A percentile compares a stretch with the other conserved stretches of the same genome.
These are phyloP conservation scores for Neotoma lepida DNA, from an alignment of 2,113 vertebrate genomes.

Conservation along the genomic window DNA sequence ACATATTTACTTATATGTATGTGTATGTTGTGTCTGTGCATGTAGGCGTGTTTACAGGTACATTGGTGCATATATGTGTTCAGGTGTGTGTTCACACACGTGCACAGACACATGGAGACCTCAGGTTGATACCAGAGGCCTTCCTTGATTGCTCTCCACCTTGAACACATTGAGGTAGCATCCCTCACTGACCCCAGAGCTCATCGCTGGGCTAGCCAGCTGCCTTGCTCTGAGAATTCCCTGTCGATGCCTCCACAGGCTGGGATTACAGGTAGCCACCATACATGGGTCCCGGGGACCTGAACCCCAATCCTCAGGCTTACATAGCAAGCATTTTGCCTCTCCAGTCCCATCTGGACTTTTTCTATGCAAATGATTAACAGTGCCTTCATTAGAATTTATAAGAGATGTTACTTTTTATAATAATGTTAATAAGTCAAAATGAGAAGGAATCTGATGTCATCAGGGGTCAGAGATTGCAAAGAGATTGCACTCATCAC, in stretches of 20 bases:
- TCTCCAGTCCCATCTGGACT: not conserved
- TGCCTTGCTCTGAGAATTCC: too few species aligned
- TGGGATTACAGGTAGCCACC: not conserved
- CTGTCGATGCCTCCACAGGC: not conserved
- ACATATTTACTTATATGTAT: too few species aligned
- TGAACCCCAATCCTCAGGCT: not conserved
- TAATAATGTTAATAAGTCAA: not conserved
- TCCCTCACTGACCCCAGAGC: not conserved
- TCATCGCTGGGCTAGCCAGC: not conserved
- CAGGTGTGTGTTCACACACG: not conserved
- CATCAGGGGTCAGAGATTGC: not conserved
- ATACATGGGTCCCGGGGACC: not conserved
- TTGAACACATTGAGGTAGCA: not conserved
- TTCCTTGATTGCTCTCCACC: not conserved
- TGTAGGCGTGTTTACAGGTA: not conserved
- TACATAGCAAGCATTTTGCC: not conserved
- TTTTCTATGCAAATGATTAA: not conserved
- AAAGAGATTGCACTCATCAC: not conserved
- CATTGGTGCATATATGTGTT: not conserved
- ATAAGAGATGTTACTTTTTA: not conserved
- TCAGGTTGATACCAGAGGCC: not conserved
- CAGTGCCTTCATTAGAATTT: not conserved
- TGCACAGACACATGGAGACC: not conserved
- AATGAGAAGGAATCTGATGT: conserved; percentile 2
- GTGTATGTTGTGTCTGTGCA: not conserved